phyloP scores from a whole-genome alignment of 1,140 invertebrate genomes.

The Anastrepha ludens region DNA sequence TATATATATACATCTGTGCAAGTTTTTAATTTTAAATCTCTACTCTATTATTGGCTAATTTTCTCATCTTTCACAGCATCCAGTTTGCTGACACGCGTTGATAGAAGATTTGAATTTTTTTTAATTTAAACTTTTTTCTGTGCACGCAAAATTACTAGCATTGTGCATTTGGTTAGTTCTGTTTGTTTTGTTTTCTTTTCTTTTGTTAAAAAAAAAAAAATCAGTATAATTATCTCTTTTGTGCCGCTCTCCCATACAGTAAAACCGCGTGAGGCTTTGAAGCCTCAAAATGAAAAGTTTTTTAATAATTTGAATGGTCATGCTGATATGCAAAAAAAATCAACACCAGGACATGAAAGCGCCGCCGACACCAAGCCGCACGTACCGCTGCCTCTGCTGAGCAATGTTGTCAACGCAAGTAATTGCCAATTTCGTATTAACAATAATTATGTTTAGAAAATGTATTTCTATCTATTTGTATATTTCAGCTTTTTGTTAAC shows the following conservation, averaged over 20 bases:
- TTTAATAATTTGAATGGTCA: conserved; percentile 6
- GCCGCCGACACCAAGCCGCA: conserved; percentile 59
- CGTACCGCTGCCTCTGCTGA: conserved; percentile 65
- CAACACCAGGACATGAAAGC: conserved; percentile 62
- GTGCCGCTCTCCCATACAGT: conserved; percentile 30
- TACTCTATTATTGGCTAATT: not conserved
- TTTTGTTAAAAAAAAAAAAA: not conserved
- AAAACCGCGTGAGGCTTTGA: not conserved
- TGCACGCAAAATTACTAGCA: not conserved
- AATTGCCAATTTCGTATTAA: not conserved
- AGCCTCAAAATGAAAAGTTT: conserved; percentile 5
- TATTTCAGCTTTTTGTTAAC: conserved; percentile 55
- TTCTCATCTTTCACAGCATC: not conserved
- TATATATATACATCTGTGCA: not conserved
- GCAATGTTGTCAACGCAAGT: conserved; percentile 54
- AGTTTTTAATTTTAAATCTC: not conserved
- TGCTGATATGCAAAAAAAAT: conserved; percentile 60
- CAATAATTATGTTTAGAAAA: conserved; percentile 60
- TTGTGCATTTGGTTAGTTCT: not conserved
- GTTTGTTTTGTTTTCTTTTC: not conserved
- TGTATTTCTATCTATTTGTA: conserved; percentile 56
- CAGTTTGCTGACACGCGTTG: too few relatives aligned
- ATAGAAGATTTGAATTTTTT: not conserved
- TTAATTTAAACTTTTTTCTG: not conserved
- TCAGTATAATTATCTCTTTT: conserved; percentile 9